Evolutionary conservation across 2,888 invertebrate genomes (phyloP).

Genomic region (Ephialtes manifestator): DNA sequence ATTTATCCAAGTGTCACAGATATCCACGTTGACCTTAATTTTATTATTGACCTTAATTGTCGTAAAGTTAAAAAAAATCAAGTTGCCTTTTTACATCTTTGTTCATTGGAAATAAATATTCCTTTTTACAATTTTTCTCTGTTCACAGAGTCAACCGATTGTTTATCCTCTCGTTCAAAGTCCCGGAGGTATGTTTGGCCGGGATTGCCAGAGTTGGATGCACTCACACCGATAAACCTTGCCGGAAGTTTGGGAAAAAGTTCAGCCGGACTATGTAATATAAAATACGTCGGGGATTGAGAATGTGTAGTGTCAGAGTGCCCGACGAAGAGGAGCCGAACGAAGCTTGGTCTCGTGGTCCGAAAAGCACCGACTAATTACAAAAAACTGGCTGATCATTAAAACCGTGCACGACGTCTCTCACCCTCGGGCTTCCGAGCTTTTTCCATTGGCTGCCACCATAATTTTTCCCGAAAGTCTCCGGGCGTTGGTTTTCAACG

Average conservation of each 20-base stretch:
- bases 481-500: slow-evolving; percentile 28
- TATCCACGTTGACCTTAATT: no score
- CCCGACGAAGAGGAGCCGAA: slow-evolving; percentile 10
- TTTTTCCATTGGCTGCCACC: slow-evolving; percentile 38
- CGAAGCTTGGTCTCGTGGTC: slow-evolving; percentile 3
- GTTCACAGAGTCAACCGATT: not conserved
- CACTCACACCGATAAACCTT: not conserved
- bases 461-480: slow-evolving; percentile 52
- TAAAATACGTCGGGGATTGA: slow-evolving; percentile 1
- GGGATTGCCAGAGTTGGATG: not conserved
- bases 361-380: slow-evolving; percentile 62
- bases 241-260: slow-evolving; percentile 1
- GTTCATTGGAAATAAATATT: not conserved
- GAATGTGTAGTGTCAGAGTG: slow-evolving; percentile 7
- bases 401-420: slow-evolving; percentile 63
- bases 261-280: slow-evolving; percentile 1
- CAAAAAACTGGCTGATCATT: slow-evolving; percentile 72
- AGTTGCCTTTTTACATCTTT: no score
- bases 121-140: not conserved
- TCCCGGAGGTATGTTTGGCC: not conserved
- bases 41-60: no score
- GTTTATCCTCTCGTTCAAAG: not conserved
- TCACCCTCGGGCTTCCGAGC: slow-evolving; percentile 26
- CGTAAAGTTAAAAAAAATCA: no score
- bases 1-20: no score